Evolutionary conservation across 2,888 invertebrate species (phyloP), one percentile per base, ranked within the genome.

Genomic region (Ectemnius cavifrons): DNA sequence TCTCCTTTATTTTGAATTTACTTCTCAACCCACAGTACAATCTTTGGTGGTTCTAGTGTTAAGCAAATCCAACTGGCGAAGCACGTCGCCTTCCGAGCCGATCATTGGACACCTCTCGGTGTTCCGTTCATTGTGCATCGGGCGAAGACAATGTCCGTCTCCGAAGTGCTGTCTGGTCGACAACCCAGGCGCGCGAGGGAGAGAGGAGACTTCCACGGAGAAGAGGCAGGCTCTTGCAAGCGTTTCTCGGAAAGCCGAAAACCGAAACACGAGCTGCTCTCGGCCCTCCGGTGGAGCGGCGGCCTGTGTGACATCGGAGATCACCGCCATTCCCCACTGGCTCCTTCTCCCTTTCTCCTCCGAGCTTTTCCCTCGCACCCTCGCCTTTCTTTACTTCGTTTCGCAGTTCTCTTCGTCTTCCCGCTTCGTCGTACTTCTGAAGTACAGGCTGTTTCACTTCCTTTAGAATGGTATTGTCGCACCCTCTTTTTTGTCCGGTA

Each of bases 281-380:
- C 77, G 37, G 37, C 73, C 72, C 75, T 72, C 65, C 71, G 64
- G 70, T 73, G 77, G 71, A 70, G 75, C 81, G 76, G 80, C 86
- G 84, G 85, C 81, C 76, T 80, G 85, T 88, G 88, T 88, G 88
- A 88, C 86, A 88, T 85, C 84, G 86, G 87, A 88, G 87, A 88
- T 86, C 82, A 78, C 84, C 84, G 85, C 82, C 84, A 81, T 85
- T 85, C 79, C 84, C 75, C 78, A 72, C 77, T 81, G 80, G 79
- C 81, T 80, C 65, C 73, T 77, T 79, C 79, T 75, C 63, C 71
- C 74, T 70, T 71, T 74, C 65, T 67, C 67, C 56, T 63, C 23
- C 23, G 62, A 68, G 37, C 71, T 49, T 68, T 73, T 58, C 47
- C 37, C 23, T 23, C 3, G 2, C 23, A 23, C 23, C 47, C 57